Evolutionary conservation across 2,797 vertebrate genomes (phyloP), one percentile per base, ranked within the genome.

Genomic region (Sciurus carolinensis): DNA sequence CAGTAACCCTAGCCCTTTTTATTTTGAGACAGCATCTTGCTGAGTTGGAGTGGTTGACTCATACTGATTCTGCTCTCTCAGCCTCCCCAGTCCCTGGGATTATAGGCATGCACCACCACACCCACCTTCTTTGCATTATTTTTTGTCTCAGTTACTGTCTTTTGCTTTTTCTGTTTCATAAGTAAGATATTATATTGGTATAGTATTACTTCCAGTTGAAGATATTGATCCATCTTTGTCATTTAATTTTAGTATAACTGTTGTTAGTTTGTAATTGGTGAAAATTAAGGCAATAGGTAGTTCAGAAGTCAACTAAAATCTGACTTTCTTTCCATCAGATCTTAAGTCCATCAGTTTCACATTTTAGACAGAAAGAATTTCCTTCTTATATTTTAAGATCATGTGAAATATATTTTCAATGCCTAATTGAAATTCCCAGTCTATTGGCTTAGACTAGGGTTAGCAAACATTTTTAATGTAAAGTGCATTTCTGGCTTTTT

Each of bases 341-440:
- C 14, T 76, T 50, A 36, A 36, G 24, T 36, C 39, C 22, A 20
- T 79, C 67, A 73, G 1, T 67, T 81, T 50, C 72, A 81, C 15
- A n/a, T 42, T 83, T 77, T 42, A 36, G 52, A 57, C 66, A 82
- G 24, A 88, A 93, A 52, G 20, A 24, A 22, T 87, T 93, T 93
- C 17, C 59, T 88, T 93, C 59, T 14, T 90, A 15, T 89, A 62
- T 81, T 93, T 89, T 86, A 93, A 88, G 44, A 62, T 91, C 64
- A 72, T 90, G 77, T 79, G 33, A 92, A 85, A 92, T 88, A 77
- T 87, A 26, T 75, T 85, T 95, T 91, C 67, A 54, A 86, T 90
- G 39, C 20, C n/a, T 87, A 59, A 54, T 30, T 39, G 28, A 92
- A 94, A 89, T 90, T 93, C 39, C 33, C 95, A 18, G 71, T 66